Percentiles rank a stretch among this genome's conserved stretches.
Evolutionary conservation across 2,888 invertebrate genomes (phyloP).

Genomic region (Drosophila formosana): DNA sequence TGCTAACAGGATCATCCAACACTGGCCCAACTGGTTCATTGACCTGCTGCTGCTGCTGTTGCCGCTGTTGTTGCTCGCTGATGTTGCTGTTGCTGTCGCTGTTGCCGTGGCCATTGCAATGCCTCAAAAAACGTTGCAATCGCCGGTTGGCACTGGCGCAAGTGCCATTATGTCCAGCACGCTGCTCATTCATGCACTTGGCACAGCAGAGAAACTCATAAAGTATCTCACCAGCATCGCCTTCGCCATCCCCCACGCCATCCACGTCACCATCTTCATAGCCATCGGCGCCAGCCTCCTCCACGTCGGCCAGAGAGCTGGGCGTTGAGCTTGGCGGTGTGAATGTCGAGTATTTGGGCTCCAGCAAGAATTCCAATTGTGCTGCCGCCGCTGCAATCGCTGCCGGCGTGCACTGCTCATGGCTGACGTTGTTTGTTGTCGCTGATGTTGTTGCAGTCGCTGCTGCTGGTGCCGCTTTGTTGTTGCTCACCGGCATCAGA

Average conservation of each 20-base stretch:
- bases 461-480: constrained; percentile 20
- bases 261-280: background rate
- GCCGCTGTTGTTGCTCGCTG: constrained; percentile 14
- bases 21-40: constrained; percentile 53
- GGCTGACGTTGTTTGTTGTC: constrained; percentile 23
- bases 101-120: constrained; percentile 54
- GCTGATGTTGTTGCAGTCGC: constrained; percentile 39
- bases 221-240: constrained; percentile 71
- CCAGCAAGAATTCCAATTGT: constrained; percentile 68
- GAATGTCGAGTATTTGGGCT: constrained; percentile 83
- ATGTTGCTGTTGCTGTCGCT: constrained; percentile 12
- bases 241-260: background rate
- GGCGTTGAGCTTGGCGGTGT: constrained; percentile 49
- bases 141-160: constrained; percentile 47
- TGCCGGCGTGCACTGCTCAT: constrained; percentile 38
- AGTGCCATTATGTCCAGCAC: constrained; percentile 51
- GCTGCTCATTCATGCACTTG: constrained; percentile 84
- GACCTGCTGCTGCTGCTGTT: constrained; percentile 46
- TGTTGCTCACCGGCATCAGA: constrained; percentile 81
- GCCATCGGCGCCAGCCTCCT: constrained; percentile 5
- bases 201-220: constrained; percentile 85
- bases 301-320: constrained; percentile 32
- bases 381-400: constrained; percentile 62
- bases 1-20: constrained; percentile 81
- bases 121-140: constrained; percentile 77